A percentile compares a stretch with the other conserved stretches of the same genome.
phyloP scores from a whole-genome alignment of 2,797 vertebrate species.

The Gymnothorax reevesii region DNA sequence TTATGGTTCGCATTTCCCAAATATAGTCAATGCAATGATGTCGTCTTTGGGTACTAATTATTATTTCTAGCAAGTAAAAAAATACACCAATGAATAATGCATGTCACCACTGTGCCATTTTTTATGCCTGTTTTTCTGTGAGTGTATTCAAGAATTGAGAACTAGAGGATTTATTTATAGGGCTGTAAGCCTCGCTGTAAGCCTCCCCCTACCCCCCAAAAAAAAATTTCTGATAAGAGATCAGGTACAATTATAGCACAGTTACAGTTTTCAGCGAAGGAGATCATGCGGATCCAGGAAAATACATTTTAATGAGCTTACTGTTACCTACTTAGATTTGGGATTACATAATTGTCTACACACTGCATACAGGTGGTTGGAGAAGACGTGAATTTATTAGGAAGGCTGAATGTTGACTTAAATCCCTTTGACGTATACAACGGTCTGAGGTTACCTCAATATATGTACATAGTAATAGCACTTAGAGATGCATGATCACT shows the following conservation, averaged over 20 bases:
- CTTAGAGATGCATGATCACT: not conserved
- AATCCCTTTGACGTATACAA: not conserved
- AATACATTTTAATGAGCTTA: slow-evolving; percentile 1
- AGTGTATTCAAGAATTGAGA: not conserved
- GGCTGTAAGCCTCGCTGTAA: not conserved
- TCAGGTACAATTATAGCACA: not conserved
- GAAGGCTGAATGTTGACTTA: not conserved
- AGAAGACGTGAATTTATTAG: not conserved
- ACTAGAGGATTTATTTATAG: not conserved
- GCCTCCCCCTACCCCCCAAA: not conserved
- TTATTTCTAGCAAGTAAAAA: too few species aligned
- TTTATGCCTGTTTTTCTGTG: too few species aligned
- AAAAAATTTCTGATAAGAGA: not conserved
- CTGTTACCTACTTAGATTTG: not conserved
- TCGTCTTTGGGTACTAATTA: too few species aligned
- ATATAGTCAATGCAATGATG: too few species aligned
- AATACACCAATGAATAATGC: too few species aligned
- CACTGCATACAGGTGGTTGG: not conserved
- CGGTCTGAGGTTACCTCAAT: not conserved
- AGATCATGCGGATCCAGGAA: not conserved
- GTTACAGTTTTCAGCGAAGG: not conserved
- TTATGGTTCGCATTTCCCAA: too few species aligned
- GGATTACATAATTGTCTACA: not conserved
- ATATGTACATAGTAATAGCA: not conserved
- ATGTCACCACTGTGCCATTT: too few species aligned